Evolutionary conservation across 2,113 vertebrate genomes (phyloP).

Genomic region (Tragulus kanchil): DNA sequence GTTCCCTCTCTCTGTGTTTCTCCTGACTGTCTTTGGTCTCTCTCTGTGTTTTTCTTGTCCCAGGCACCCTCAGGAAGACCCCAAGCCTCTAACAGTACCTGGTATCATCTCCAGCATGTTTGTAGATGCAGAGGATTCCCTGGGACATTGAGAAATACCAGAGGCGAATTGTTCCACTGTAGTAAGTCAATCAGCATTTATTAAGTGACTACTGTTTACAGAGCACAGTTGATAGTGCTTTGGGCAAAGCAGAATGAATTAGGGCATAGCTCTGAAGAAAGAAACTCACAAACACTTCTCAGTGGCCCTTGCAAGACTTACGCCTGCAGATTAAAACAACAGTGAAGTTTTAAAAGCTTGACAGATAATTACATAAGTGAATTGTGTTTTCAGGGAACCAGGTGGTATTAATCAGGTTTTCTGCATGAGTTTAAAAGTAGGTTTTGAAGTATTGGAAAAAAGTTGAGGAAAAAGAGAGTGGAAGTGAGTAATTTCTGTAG

Average conservation of each 20-base stretch:
- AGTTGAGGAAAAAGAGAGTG: not conserved
- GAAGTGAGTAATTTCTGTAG: slow-evolving; percentile 60
- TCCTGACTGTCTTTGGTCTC: slow-evolving; percentile 78
- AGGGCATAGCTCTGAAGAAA: slow-evolving; percentile 31
- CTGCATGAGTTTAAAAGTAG: slow-evolving; percentile 47
- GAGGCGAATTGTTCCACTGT: slow-evolving; percentile 80
- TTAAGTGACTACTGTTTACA: slow-evolving; percentile 73
- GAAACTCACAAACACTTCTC: not conserved
- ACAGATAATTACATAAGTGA: slow-evolving; percentile 40
- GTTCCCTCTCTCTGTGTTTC: slow-evolving; percentile 78
- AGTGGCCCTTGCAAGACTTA: not conserved
- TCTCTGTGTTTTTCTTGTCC: slow-evolving; percentile 82
- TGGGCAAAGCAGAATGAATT: slow-evolving; percentile 43
- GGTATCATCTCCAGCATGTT: slow-evolving; percentile 82
- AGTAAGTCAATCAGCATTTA: slow-evolving; percentile 82
- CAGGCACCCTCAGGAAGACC: slow-evolving; percentile 80
- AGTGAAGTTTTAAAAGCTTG: slow-evolving; percentile 13
- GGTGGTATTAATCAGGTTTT: slow-evolving; percentile 6
- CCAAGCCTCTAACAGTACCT: slow-evolving; percentile 80
- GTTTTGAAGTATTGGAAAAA: slow-evolving; percentile 53
- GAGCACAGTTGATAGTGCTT: not conserved
- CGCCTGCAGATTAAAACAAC: not conserved
- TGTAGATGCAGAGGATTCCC: slow-evolving; percentile 81
- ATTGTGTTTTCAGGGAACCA: slow-evolving; percentile 26
- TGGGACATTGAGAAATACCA: slow-evolving; percentile 83